A percentile compares a stretch with the other conserved stretches of the same genome.
These are phyloP conservation scores for Leptobrachium ailaonicum DNA, from an alignment of 2,113 vertebrate genomes.

Conservation along the genomic window DNA sequence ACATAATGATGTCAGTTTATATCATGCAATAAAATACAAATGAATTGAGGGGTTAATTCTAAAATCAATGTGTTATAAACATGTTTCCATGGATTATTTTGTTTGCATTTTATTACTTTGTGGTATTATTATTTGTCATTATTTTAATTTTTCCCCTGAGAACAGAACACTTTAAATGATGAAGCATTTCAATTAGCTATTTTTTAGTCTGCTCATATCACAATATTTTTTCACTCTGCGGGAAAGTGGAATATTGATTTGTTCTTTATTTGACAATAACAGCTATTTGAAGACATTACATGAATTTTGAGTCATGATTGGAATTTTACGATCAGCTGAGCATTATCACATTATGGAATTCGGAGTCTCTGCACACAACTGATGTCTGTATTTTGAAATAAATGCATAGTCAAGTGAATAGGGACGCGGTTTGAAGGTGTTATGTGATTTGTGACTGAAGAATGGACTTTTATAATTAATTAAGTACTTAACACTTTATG, in stretches of 20 bases:
- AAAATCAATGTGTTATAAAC: too few relatives aligned
- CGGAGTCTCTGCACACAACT: slow-evolving; percentile 11
- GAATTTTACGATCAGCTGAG: slow-evolving; percentile 42
- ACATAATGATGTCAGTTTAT: too few relatives aligned
- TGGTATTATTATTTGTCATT: not conserved
- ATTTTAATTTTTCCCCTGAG: not conserved
- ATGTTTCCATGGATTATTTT: too few relatives aligned
- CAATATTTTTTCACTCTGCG: slow-evolving; percentile 35
- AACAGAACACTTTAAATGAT: slow-evolving; percentile 28
- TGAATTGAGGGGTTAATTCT: too few relatives aligned
- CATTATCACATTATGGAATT: slow-evolving; percentile 32
- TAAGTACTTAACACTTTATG: slow-evolving; percentile 38
- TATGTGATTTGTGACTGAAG: slow-evolving; percentile 30
- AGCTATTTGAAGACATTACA: slow-evolving; percentile 46
- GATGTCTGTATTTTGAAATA: slow-evolving; percentile 31
- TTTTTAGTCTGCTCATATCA: slow-evolving; percentile 32
- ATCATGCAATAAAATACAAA: too few relatives aligned
- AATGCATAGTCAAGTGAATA: slow-evolving; percentile 31
- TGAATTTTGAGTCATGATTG: slow-evolving; percentile 45
- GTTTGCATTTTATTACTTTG: not conserved
- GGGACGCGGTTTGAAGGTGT: slow-evolving; percentile 13
- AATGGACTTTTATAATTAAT: slow-evolving; percentile 45
- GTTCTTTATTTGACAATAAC: slow-evolving; percentile 43
- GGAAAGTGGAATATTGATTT: slow-evolving; percentile 45
- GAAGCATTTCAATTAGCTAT: slow-evolving; percentile 38